Conservation (phyloP, 2,888 invertebrate species). For the Sepioteuthis lessoniana region DNA sequence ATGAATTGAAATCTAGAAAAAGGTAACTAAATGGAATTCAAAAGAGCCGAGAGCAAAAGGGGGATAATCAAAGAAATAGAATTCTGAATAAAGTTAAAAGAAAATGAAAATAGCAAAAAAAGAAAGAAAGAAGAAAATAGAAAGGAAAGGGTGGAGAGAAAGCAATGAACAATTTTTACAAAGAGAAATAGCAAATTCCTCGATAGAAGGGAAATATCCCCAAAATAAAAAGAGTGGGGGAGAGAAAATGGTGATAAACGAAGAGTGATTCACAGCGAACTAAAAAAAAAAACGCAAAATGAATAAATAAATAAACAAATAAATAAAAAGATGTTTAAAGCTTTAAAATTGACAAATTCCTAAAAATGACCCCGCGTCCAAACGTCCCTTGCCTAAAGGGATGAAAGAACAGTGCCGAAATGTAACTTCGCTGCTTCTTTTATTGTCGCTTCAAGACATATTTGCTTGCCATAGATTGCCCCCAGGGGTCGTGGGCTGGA, state of each 20-base stretch:
- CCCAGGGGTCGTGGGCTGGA: neutral
- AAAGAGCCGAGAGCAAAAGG: too few relatives aligned
- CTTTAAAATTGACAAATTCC: neutral
- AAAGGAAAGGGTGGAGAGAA: neutral
- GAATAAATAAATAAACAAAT: too few relatives aligned
- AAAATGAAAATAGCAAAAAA: too few relatives aligned
- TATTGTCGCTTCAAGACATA: constrained; percentile 33
- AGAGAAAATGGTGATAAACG: neutral
- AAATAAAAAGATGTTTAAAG: neutral
- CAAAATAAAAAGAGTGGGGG: neutral
- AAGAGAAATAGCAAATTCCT: neutral
- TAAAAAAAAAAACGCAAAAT: neutral
- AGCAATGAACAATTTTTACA: neutral
- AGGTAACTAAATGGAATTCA: too few relatives aligned
- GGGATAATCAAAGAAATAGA: too few relatives aligned
- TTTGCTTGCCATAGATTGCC: neutral
- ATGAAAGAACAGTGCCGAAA: neutral
- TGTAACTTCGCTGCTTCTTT: neutral
- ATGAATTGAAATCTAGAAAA: too few relatives aligned
- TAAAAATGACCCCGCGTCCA: neutral
- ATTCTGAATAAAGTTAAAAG: too few relatives aligned
- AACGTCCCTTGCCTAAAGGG: neutral
- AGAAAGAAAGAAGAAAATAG: neutral
- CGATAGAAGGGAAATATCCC: neutral
- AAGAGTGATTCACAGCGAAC: neutral